Conservation (phyloP, 2,888 invertebrate genomes). For the Oligia fasciuncula region DNA sequence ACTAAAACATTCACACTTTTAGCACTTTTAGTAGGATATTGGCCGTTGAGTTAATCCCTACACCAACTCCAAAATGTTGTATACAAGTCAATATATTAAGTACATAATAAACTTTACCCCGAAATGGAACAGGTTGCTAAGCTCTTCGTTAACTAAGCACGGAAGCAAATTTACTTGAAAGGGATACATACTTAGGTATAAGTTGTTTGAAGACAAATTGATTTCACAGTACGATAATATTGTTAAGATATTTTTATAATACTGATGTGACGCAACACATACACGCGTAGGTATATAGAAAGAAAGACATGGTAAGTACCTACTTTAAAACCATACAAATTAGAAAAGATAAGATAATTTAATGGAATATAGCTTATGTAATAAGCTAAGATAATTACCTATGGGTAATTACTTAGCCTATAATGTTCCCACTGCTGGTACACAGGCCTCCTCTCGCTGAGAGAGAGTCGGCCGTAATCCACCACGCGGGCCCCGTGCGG, state of each 20-base stretch:
- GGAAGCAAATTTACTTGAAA: conserved; percentile 27
- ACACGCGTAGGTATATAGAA: not conserved
- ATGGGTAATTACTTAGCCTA: too few relatives aligned
- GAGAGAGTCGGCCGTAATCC: too few relatives aligned
- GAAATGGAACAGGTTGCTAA: conserved; percentile 35
- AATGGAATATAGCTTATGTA: not conserved
- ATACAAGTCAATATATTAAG: conserved; percentile 4
- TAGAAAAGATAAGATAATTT: not conserved
- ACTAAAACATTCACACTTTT: not conserved
- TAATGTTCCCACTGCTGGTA: too few relatives aligned
- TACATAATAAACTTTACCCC: conserved; percentile 18
- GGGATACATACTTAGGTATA: not conserved
- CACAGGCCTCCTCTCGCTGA: too few relatives aligned
- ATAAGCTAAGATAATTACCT: too few relatives aligned
- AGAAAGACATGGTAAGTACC: not conserved
- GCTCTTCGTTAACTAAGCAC: conserved; percentile 22
- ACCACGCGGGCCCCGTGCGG: too few relatives aligned
- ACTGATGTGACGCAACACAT: not conserved
- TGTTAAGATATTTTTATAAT: not conserved
- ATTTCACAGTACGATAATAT: not conserved
- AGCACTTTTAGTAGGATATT: not conserved
- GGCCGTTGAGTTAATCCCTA: not conserved
- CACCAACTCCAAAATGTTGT: not conserved
- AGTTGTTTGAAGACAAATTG: conserved; percentile 22
- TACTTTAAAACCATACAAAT: not conserved